phyloP scores from a whole-genome alignment of 2,888 invertebrate species.

The Panzeria rudis region DNA sequence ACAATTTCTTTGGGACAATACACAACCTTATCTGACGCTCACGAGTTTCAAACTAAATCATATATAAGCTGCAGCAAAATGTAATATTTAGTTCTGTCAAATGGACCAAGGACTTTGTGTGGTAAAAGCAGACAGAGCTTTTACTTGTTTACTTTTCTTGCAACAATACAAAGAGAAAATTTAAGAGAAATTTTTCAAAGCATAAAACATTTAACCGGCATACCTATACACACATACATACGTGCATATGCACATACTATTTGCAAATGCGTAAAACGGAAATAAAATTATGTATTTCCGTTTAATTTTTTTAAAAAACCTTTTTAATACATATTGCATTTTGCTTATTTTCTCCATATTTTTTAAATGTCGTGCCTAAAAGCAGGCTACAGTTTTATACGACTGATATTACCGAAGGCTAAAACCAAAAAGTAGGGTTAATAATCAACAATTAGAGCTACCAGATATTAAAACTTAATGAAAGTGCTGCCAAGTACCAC shows the following conservation, averaged over 20 bases:
- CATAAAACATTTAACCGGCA: not conserved
- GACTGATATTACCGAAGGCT: not conserved
- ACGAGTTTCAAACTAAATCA: slow-evolving; percentile 71
- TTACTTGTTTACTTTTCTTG: slow-evolving; percentile 39
- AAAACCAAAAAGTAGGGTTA: not conserved
- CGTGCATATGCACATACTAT: no score
- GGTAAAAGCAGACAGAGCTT: slow-evolving; percentile 68
- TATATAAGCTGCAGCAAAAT: slow-evolving; percentile 70
- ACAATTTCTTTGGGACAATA: slow-evolving; percentile 38
- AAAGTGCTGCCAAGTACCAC: no score
- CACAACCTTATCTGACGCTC: slow-evolving; percentile 71
- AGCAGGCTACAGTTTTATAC: slow-evolving; percentile 16
- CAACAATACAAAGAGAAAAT: slow-evolving; percentile 17
- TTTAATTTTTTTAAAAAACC: not conserved
- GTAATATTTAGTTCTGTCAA: slow-evolving; percentile 54
- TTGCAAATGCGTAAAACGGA: not conserved
- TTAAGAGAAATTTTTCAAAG: slow-evolving; percentile 56
- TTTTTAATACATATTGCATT: not conserved
- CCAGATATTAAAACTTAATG: not conserved
- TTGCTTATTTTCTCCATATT: not conserved
- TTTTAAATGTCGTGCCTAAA: not conserved
- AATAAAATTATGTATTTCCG: not conserved
- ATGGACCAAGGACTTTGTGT: slow-evolving; percentile 73
- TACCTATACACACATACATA: not conserved
- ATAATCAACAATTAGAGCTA: not conserved